These are phyloP conservation scores for Pycnonotus jocosus DNA, from an alignment of 2,113 vertebrate species.

Conservation along the genomic window DNA sequence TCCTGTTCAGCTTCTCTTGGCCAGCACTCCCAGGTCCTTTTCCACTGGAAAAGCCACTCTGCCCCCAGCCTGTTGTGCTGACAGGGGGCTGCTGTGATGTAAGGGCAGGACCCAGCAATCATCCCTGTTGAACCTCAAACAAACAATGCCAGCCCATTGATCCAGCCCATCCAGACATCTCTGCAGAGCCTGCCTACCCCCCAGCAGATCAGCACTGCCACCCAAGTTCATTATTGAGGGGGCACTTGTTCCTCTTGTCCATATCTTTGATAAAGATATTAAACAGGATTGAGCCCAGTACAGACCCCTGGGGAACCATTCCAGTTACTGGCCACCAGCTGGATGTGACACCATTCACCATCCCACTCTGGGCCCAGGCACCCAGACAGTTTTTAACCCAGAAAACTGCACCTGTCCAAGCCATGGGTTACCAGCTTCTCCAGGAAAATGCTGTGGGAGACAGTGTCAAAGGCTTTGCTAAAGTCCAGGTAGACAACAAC, in stretches of 20 bases:
- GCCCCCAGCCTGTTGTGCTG: background rate
- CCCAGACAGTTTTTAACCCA: background rate
- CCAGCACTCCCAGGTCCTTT: accelerated
- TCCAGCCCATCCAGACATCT: background rate
- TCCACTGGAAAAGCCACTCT: no score
- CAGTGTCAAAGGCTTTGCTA: background rate
- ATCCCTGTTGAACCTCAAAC: background rate
- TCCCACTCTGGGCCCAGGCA: background rate
- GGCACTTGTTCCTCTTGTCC: background rate
- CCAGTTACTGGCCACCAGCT: background rate
- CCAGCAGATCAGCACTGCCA: background rate
- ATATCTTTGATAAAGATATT: background rate
- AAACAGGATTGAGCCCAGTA: background rate
- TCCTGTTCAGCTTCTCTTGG: accelerated
- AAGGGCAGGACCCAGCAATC: background rate
- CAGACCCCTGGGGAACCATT: background rate
- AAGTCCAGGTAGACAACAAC: background rate
- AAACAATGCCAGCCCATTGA: no score
- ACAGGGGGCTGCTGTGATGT: background rate
- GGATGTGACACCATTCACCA: background rate
- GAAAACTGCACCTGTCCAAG: background rate
- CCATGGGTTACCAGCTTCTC: background rate
- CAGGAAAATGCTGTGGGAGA: background rate
- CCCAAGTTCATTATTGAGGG: background rate
- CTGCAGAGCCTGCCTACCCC: background rate